phyloP scores from a whole-genome alignment of 2,888 invertebrate species.

The Spodoptera picta region DNA sequence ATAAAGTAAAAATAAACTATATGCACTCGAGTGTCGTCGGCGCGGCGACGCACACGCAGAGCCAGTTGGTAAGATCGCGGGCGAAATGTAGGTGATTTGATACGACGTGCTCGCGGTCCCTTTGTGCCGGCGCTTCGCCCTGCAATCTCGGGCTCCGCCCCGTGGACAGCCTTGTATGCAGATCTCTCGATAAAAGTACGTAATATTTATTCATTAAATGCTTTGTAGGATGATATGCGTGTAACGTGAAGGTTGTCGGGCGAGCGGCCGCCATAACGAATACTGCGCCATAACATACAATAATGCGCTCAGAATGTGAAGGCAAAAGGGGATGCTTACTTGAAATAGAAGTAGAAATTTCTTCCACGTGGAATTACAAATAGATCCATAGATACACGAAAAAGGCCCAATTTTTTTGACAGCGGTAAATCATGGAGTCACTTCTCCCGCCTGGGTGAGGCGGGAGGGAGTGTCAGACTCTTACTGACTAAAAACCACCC shows the following conservation, averaged over 20 bases:
- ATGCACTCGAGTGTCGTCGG: conserved; percentile 17
- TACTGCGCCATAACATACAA: too few species aligned
- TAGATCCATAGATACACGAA: too few species aligned
- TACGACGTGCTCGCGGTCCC: conserved; percentile 27
- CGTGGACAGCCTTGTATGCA: conserved; percentile 29
- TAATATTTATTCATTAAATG: conserved; percentile 37
- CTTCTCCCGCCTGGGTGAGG: too few species aligned
- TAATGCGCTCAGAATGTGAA: not conserved
- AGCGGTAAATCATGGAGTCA: too few species aligned
- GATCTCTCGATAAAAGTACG: conserved; percentile 31
- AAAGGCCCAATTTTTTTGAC: too few species aligned
- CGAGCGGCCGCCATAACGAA: too few species aligned
- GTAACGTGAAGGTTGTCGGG: conserved; percentile 3
- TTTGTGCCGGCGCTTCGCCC: conserved; percentile 42
- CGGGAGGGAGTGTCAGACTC: too few species aligned
- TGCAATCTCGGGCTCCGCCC: conserved; percentile 46
- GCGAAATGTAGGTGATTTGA: conserved; percentile 25
- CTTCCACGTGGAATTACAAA: too few species aligned
- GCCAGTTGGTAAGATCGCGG: conserved; percentile 26
- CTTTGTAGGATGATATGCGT: conserved; percentile 24
- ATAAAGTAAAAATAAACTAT: conserved; percentile 5
- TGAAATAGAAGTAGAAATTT: too few species aligned
- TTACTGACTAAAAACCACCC: too few species aligned
- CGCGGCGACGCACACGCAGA: not conserved
- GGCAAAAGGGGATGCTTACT: too few species aligned